Percentiles rank a stretch among this genome's conserved stretches.
Conservation (phyloP, 2,888 invertebrate genomes). For the Oscheius myriophilus region DNA sequence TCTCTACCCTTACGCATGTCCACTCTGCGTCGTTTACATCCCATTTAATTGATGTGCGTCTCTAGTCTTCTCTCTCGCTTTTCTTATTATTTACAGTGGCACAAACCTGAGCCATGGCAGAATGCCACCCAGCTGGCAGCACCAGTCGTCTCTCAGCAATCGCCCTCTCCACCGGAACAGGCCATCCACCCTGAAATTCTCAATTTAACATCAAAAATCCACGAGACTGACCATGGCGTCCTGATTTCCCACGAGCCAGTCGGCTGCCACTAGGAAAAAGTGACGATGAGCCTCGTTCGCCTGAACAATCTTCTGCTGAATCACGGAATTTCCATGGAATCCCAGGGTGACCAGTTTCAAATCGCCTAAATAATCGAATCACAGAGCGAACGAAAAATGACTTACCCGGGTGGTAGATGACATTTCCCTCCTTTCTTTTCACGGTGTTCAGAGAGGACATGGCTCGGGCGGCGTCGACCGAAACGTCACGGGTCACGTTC, state of each 20-base stretch:
- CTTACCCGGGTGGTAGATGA: conserved; percentile 36
- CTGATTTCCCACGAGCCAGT: conserved; percentile 90
- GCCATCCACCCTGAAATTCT: conserved; percentile 82
- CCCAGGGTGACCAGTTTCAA: conserved; percentile 50
- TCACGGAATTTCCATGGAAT: conserved; percentile 48
- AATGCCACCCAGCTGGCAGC: conserved; percentile 89
- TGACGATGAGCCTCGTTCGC: conserved; percentile 86
- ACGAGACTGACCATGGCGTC: conserved; percentile 73
- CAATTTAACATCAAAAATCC: background rate
- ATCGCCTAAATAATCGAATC: conserved; percentile 40
- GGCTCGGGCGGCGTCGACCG: conserved; percentile 59
- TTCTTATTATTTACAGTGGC: no score
- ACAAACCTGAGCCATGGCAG: conserved; percentile 95
- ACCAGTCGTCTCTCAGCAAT: conserved; percentile 81
- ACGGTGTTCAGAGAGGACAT: conserved; percentile 43
- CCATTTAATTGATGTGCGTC: no score
- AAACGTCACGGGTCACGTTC: conserved; percentile 51
- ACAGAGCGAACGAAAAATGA: background rate
- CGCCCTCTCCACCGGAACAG: conserved; percentile 83
- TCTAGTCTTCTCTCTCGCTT: background rate
- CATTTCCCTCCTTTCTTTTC: conserved; percentile 41
- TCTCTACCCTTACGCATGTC: no score
- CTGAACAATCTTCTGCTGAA: conserved; percentile 78
- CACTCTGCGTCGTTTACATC: no score
- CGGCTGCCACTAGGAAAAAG: conserved; percentile 89